Evolutionary conservation across 2,888 invertebrate species (phyloP).

Genomic region (Balanococcus diminutus): DNA sequence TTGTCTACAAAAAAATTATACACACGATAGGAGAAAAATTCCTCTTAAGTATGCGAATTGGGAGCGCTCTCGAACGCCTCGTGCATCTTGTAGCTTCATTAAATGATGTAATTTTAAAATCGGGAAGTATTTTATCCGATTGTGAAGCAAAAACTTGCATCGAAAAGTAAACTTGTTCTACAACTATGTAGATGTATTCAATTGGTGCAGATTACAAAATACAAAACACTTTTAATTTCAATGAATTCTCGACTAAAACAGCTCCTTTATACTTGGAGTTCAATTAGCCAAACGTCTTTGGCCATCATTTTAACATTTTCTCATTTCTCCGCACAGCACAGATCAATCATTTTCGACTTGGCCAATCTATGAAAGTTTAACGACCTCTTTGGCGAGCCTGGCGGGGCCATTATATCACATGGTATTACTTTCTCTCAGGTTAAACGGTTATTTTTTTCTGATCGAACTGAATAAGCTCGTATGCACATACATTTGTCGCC

Average conservation of each 20-base stretch:
- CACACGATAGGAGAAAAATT: not conserved
- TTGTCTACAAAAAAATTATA: not conserved
- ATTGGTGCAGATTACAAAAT: slow-evolving; percentile 44
- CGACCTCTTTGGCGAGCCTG: not conserved
- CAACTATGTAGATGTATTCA: slow-evolving; percentile 46
- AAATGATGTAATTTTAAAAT: not conserved
- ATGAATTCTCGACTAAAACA: not conserved
- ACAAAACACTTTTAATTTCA: slow-evolving; percentile 6
- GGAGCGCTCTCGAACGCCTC: not conserved
- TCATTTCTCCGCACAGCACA: not conserved
- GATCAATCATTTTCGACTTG: slow-evolving; percentile 12
- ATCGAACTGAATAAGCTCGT: not conserved
- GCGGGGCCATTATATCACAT: slow-evolving; percentile 1
- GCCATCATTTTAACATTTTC: slow-evolving; percentile 6
- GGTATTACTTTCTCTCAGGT: slow-evolving; percentile 12
- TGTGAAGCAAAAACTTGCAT: not conserved
- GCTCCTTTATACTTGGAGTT: not conserved
- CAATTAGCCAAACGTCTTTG: not conserved
- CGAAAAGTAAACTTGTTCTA: not conserved
- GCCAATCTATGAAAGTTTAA: slow-evolving; percentile 21
- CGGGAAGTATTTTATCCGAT: not conserved
- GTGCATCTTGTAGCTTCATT: not conserved
- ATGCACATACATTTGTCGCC: slow-evolving; percentile 7
- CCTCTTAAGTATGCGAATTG: not conserved
- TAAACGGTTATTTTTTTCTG: not conserved